Percentiles rank a stretch among this genome's conserved stretches.
phyloP scores from a whole-genome alignment of 2,113 vertebrate species.

The Propithecus coquereli region DNA sequence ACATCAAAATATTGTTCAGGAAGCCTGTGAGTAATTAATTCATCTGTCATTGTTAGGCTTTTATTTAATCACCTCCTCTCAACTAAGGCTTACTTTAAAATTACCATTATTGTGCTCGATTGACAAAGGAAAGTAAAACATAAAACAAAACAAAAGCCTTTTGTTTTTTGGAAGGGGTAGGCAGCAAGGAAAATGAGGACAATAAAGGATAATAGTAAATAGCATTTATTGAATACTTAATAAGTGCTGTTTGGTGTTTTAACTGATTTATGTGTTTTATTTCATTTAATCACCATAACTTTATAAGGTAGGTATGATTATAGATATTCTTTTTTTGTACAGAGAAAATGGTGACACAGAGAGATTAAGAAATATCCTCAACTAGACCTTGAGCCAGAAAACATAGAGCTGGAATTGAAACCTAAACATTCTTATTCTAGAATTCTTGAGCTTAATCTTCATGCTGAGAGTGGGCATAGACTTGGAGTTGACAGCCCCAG shows the following conservation, averaged over 20 bases:
- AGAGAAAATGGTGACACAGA: background rate
- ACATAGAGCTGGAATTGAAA: background rate
- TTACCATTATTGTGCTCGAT: background rate
- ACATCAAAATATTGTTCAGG: background rate
- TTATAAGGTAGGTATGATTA: background rate
- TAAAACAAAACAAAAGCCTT: background rate
- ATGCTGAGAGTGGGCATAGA: background rate
- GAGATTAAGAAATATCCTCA: constrained; percentile 6
- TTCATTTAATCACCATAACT: background rate
- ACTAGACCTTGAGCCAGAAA: background rate
- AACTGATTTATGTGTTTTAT: background rate
- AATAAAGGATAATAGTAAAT: background rate
- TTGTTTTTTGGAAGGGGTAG: background rate
- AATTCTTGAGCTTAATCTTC: background rate
- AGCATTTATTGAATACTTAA: background rate
- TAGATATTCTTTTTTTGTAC: background rate
- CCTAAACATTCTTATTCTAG: background rate
- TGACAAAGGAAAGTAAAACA: constrained; percentile 12
- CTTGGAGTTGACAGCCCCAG: background rate
- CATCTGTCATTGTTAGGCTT: background rate
- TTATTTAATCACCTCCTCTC: background rate
- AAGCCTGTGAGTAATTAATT: background rate
- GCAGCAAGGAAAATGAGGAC: background rate
- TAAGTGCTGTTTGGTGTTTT: background rate
- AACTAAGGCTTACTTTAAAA: background rate